These are phyloP conservation scores for Tipula unca DNA, from an alignment of 2,888 invertebrate genomes.

Conservation along the genomic window DNA sequence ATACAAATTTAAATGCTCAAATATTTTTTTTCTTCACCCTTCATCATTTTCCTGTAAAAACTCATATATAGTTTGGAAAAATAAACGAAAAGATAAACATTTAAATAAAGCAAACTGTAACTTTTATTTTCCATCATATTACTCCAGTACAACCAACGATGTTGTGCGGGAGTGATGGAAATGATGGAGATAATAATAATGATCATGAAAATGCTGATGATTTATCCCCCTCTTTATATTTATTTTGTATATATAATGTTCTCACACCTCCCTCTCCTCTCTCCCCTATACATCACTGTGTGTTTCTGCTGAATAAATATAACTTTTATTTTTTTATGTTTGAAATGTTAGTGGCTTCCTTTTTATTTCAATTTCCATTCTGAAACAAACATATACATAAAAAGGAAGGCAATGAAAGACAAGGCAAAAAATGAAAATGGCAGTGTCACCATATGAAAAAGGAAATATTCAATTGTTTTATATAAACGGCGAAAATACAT, in stretches of 20 bases:
- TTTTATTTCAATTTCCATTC: neutral
- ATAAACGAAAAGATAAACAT: neutral
- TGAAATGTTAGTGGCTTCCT: neutral
- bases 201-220: conserved; percentile 14
- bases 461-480: neutral
- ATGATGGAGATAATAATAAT: conserved; percentile 8
- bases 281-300: neutral
- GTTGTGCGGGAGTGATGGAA: neutral
- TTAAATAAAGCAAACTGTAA: conserved; percentile 14
- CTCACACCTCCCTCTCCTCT: neutral
- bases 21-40: neutral
- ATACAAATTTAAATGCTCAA: neutral
- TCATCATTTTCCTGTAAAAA: neutral
- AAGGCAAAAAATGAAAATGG: neutral
- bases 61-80: neutral
- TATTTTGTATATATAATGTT: neutral
- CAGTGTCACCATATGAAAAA: neutral
- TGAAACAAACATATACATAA: neutral
- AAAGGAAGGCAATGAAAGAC: neutral
- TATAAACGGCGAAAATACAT: neutral
- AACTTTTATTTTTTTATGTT: neutral
- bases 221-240: neutral
- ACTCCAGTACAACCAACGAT: neutral
- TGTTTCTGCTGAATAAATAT: neutral
- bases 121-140: conserved; percentile 8